Percentiles rank a stretch among this genome's conserved stretches.
Conservation (phyloP, 2,113 vertebrate genomes). For the Prinia subflava region DNA sequence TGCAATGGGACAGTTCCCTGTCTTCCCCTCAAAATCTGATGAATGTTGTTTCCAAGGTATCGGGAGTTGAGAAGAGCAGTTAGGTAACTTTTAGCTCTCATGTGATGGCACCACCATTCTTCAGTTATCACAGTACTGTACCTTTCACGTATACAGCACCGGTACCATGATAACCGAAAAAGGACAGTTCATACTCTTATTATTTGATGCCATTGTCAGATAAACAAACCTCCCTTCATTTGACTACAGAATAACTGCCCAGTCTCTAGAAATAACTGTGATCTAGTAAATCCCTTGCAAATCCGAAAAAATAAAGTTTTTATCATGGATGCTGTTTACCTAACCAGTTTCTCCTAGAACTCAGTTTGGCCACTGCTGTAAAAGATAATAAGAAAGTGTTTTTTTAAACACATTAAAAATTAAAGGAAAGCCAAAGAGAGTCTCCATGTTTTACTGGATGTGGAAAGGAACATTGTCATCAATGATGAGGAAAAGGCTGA, state of each 20-base stretch:
- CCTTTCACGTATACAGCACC: constrained; percentile 96
- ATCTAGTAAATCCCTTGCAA: not conserved
- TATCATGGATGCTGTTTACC: not conserved
- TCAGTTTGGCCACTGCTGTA: not conserved
- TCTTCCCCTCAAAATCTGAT: not conserved
- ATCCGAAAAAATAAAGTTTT: not conserved
- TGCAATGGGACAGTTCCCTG: not conserved
- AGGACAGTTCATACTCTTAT: constrained; percentile 91
- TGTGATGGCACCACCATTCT: constrained; percentile 98
- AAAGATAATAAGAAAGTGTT: not conserved
- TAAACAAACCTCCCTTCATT: not conserved
- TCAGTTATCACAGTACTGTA: constrained; percentile 99
- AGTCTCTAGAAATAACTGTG: not conserved
- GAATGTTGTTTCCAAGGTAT: not conserved
- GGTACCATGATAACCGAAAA: constrained; percentile 99
- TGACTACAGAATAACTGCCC: not conserved
- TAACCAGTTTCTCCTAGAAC: not conserved
- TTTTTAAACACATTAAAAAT: not conserved
- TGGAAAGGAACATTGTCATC: not conserved
- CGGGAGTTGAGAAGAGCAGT: not conserved
- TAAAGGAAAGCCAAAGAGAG: not conserved
- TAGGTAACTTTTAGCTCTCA: constrained; percentile 28
- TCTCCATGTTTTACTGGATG: not conserved
- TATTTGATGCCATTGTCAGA: not conserved
- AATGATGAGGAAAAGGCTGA: not conserved